Percentiles rank a stretch among this genome's conserved stretches.
Evolutionary conservation across 1,140 invertebrate species (phyloP).

Genomic region (Drosophila arawakana): DNA sequence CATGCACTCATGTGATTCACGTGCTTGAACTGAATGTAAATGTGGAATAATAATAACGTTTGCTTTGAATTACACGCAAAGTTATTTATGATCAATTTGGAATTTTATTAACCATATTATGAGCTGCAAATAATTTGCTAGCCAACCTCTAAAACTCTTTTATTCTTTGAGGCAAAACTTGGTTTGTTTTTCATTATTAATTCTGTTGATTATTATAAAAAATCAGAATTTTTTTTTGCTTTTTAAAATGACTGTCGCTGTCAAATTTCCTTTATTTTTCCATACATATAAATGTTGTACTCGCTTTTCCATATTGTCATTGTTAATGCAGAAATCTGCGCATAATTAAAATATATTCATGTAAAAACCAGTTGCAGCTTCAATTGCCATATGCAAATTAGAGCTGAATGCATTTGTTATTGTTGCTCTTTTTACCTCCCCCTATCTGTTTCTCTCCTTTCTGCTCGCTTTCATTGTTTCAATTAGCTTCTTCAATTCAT

Average conservation of each 20-base stretch:
- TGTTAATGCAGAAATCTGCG: background rate
- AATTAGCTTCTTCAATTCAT: slow-evolving; percentile 31
- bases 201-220: background rate
- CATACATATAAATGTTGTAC: too few species aligned
- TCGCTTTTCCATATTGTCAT: background rate
- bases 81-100: background rate
- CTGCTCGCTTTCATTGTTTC: slow-evolving; percentile 7
- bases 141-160: background rate
- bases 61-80: background rate
- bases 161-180: background rate
- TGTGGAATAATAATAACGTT: background rate
- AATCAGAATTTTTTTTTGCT: background rate
- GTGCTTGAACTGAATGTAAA: slow-evolving; percentile 11
- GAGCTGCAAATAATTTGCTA: background rate
- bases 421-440: too few species aligned
- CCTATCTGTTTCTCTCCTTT: background rate
- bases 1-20: background rate
- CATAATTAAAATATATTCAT: background rate
- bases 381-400: slow-evolving; percentile 15
- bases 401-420: background rate
- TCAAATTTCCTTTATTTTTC: too few species aligned
- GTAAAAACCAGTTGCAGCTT: background rate
- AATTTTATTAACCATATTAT: background rate
- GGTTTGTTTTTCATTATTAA: too few species aligned
- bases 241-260: too few species aligned